These are phyloP conservation scores for Gadus chalcogrammus DNA, from an alignment of 2,113 vertebrate species.

Conservation along the genomic window DNA sequence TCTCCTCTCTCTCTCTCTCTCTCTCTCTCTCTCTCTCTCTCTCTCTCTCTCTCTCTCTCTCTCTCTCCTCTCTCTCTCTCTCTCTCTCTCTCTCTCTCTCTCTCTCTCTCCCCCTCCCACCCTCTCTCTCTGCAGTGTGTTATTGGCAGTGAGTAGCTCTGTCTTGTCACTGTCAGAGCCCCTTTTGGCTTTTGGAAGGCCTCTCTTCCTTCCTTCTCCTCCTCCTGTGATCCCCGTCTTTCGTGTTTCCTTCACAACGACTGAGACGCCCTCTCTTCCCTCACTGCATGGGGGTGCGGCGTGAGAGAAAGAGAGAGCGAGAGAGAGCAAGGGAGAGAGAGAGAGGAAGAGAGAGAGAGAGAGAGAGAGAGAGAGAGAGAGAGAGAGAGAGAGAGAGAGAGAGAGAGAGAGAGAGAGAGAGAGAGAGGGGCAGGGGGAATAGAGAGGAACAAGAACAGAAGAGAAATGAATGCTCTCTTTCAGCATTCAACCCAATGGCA, in stretches of 20 bases:
- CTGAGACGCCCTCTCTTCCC: slow-evolving; percentile 18
- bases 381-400: no score
- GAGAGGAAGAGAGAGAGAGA: no score
- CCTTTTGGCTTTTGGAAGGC: slow-evolving; percentile 33
- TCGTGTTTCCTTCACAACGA: slow-evolving; percentile 24
- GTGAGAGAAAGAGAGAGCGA: slow-evolving; percentile 26
- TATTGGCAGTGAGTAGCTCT: slow-evolving; percentile 30
- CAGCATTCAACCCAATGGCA: slow-evolving; percentile 20
- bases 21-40: slow-evolving; percentile 1
- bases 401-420: not conserved
- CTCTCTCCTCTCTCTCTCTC: no score
- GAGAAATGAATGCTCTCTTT: slow-evolving; percentile 45
- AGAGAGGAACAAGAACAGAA: no score
- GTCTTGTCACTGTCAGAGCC: slow-evolving; percentile 42
- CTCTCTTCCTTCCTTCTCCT: slow-evolving; percentile 29
- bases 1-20: no score
- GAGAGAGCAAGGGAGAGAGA: slow-evolving; percentile 29
- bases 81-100: no score
- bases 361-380: no score
- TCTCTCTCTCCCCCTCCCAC: not conserved
- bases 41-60: slow-evolving; percentile 15
- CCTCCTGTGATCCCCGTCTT: slow-evolving; percentile 2
- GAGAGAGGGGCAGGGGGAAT: not conserved
- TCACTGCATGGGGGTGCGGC: slow-evolving; percentile 40
- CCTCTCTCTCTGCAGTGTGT: slow-evolving; percentile 24